Base-by-base conservation (phyloP, 2,113 vertebrate species). In the Eptesicus fuscus region DNA sequence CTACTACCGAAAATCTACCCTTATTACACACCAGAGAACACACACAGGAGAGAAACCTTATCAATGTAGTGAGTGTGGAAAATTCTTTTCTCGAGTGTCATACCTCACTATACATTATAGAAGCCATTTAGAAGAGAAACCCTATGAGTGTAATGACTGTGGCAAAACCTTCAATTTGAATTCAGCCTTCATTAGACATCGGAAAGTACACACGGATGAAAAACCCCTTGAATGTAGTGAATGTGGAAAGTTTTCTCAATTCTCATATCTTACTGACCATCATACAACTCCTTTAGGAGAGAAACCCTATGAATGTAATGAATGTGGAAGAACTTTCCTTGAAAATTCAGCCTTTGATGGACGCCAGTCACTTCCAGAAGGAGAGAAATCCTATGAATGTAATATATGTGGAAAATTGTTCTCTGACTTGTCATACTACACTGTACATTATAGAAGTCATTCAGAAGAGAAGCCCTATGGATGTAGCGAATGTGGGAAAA, bases 31-130 rank as follows among this genome's bases (percentile, higher is more conserved):
- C 49, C 97, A 97, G 94, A 94, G 96, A 51, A 97, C 95, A 25
- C 98, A 98, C 76, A 98, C 97, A 1, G 98, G 98, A 74, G 98
- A 98, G 91, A 98, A 97, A 37, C 97, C 98, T 11, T 97, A 98
- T 63, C 88, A 96, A 18, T 98, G 98, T 44, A 96, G 96, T 12
- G 98, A 98, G 67, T 98, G 98, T 80, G 98, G 97, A 1, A 98
- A 98, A 10, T 96, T 94, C 83, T 98, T 98, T 44, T 98, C 96
- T 30, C 96, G 97, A 14, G 97, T 97, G 3, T 98, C 97, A 0
- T 97, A 97, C 47, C 94, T 98, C 63, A 98, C 96, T 10, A 97
- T 97, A 65, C 98, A 98, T 59, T 97, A 97, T 2, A 95, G 97
- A 83, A 98, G 96, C 73, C 97, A 98, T 18, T 93, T 98, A 37